Percentiles rank a stretch among this genome's conserved stretches.
Evolutionary conservation across 2,888 invertebrate species (phyloP).

Genomic region (Volucella zonaria): DNA sequence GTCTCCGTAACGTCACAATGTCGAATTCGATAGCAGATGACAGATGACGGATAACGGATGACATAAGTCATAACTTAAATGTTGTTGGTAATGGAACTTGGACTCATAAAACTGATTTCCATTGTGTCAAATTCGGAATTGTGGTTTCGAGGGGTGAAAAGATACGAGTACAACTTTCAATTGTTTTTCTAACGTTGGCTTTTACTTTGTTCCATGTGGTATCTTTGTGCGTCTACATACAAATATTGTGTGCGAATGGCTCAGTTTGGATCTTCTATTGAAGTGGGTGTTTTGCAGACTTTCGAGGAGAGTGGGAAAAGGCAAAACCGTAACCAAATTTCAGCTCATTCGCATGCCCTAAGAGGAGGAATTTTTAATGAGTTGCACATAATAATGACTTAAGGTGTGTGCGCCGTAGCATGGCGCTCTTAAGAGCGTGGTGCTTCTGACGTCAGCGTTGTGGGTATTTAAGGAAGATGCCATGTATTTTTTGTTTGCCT

Average conservation of each 20-base stretch:
- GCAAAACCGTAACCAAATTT: constrained; percentile 13
- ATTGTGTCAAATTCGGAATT: constrained; percentile 21
- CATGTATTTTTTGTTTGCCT: no score
- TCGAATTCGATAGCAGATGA: constrained; percentile 15
- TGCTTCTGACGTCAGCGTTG: no score
- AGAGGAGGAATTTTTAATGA: constrained; percentile 35
- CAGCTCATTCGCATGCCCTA: constrained; percentile 14
- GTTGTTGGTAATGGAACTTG: neutral
- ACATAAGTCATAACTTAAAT: constrained; percentile 43
- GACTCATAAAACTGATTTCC: constrained; percentile 46
- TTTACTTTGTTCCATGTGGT: neutral
- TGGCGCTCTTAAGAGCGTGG: no score
- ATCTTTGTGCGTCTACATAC: neutral
- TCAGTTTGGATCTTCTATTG: neutral
- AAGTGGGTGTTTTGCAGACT: neutral
- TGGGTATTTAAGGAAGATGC: no score
- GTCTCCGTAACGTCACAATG: constrained; percentile 17
- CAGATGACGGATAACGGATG: constrained; percentile 42
- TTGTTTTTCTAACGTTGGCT: neutral
- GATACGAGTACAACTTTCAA: neutral
- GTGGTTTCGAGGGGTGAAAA: neutral
- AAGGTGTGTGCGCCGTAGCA: constrained; percentile 2
- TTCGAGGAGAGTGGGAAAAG: neutral
- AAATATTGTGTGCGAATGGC: neutral
- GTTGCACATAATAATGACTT: constrained; percentile 10